phyloP scores from a whole-genome alignment of 2,113 vertebrate genomes.

The Leucopternis melanops region DNA sequence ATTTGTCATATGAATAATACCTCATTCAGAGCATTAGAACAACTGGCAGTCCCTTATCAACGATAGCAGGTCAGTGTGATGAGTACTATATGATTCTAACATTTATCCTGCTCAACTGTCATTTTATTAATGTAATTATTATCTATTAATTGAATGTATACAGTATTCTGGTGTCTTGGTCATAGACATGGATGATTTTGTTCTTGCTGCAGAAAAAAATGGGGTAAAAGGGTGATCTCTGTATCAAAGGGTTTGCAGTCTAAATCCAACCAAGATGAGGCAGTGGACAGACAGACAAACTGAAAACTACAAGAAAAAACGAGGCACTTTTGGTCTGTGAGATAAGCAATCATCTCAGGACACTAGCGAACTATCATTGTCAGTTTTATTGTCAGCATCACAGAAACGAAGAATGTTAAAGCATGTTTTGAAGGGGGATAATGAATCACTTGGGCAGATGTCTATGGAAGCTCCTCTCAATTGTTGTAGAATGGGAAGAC shows the following conservation, averaged over 20 bases:
- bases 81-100: not conserved
- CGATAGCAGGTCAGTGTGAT: not conserved
- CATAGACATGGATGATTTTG: not conserved
- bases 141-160: not conserved
- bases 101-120: not conserved
- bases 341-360: not conserved
- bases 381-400: not conserved
- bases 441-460: not conserved
- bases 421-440: not conserved
- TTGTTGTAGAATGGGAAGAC: not conserved
- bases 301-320: not conserved
- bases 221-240: not conserved
- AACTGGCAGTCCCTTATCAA: not conserved
- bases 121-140: not conserved
- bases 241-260: not conserved
- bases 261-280: not conserved
- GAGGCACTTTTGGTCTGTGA: not conserved
- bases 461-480: not conserved
- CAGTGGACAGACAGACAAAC: not conserved
- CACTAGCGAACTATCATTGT: not conserved
- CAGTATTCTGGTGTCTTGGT: not conserved
- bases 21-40: not conserved
- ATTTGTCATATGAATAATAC: conserved; percentile 2
- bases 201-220: not conserved
- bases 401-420: not conserved